Percentiles rank a stretch among this genome's conserved stretches.
These are phyloP conservation scores for Eospalax fontanierii DNA, from an alignment of 2,797 vertebrate species.

Conservation along the genomic window DNA sequence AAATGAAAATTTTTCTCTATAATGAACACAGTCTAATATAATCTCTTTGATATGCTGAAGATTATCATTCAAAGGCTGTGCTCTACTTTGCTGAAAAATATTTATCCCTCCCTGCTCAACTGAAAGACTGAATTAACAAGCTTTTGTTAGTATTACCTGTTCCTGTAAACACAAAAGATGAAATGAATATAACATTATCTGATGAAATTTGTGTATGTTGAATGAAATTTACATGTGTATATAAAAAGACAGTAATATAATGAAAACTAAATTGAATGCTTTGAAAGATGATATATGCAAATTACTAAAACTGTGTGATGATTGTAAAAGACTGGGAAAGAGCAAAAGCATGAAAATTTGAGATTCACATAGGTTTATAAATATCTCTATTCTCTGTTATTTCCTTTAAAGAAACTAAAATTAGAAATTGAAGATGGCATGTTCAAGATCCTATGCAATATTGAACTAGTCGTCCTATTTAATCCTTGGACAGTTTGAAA, in stretches of 20 bases:
- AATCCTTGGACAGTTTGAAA: neutral
- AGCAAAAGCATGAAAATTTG: neutral
- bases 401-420: conserved; percentile 24
- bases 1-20: neutral
- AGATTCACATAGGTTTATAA: neutral
- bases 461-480: neutral
- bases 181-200: neutral
- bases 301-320: neutral
- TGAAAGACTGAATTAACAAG: neutral
- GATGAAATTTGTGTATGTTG: neutral
- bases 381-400: neutral
- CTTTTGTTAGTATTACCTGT: neutral
- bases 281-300: neutral
- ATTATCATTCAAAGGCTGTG: neutral
- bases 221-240: neutral
- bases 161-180: conserved; percentile 14
- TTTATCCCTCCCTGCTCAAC: neutral
- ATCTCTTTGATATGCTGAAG: neutral
- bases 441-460: neutral
- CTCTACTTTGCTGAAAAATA: neutral
- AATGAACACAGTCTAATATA: neutral
- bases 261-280: neutral
- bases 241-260: neutral
- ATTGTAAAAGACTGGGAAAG: neutral
- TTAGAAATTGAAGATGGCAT: neutral